phyloP scores from a whole-genome alignment of 2,113 vertebrate genomes.

The Mobula hypostoma region DNA sequence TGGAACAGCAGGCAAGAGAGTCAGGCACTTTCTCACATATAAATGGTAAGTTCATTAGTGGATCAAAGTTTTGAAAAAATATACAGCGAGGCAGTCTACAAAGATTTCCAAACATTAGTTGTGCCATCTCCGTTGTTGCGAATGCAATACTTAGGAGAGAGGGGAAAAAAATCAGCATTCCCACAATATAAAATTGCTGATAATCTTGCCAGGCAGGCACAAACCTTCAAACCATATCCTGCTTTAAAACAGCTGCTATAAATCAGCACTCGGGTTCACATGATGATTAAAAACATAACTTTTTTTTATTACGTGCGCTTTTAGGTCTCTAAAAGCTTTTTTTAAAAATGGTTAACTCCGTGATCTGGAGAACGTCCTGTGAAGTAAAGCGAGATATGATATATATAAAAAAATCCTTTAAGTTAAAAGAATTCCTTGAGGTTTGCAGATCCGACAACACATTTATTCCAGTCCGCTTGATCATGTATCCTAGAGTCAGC shows the following conservation, averaged over 20 bases:
- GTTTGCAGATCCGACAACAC: not conserved
- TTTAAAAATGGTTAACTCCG: not conserved
- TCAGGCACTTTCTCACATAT: not conserved
- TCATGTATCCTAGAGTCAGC: slow-evolving; percentile 16
- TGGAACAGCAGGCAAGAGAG: not conserved
- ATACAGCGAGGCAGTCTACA: no score
- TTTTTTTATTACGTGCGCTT: not conserved
- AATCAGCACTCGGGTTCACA: not conserved
- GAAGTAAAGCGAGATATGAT: not conserved
- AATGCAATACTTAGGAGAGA: not conserved
- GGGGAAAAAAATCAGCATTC: not conserved
- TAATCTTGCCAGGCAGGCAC: not conserved
- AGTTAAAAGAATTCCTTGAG: not conserved
- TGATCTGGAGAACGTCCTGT: not conserved
- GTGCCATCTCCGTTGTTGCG: not conserved
- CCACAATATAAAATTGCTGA: not conserved
- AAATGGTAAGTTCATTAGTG: not conserved
- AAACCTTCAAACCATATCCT: slow-evolving; percentile 6
- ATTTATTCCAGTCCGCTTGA: slow-evolving; percentile 28
- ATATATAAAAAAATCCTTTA: not conserved
- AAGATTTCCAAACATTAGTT: not conserved
- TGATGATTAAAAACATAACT: not conserved
- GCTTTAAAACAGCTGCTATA: not conserved
- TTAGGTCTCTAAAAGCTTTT: not conserved
- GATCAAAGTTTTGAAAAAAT: not conserved